Evolutionary conservation across 2,888 invertebrate species (phyloP).

Genomic region (Sphaerophoria rueppellii): DNA sequence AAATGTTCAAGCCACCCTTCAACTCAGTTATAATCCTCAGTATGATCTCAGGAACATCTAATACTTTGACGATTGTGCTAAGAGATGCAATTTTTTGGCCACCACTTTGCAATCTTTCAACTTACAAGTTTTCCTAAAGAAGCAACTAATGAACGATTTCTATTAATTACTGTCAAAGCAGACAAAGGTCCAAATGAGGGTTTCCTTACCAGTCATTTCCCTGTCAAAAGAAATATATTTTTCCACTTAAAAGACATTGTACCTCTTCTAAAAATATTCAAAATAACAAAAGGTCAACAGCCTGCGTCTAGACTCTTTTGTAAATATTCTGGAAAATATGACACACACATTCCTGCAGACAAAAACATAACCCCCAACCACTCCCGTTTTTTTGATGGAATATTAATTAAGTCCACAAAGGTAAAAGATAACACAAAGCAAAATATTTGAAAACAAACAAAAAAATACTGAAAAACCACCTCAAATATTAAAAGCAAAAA

Average conservation of each 20-base stretch:
- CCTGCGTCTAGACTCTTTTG: conserved; percentile 19
- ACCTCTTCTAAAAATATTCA: too few species aligned
- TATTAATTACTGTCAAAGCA: too few species aligned
- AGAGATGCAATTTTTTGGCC: too few species aligned
- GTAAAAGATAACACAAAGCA: conserved; percentile 29
- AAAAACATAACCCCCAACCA: conserved; percentile 1
- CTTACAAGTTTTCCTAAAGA: too few species aligned
- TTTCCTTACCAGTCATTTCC: too few species aligned
- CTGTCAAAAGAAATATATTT: not conserved
- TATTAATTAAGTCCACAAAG: conserved; percentile 48
- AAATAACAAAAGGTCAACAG: conserved; percentile 9
- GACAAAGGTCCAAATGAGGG: too few species aligned
- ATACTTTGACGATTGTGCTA: too few species aligned
- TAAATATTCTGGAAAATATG: conserved; percentile 10
- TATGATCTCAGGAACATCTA: too few species aligned
- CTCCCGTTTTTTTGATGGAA: conserved; percentile 31
- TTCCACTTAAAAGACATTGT: not conserved
- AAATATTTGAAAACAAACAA: conserved; percentile 25
- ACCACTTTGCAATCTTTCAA: too few species aligned
- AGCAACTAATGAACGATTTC: too few species aligned
- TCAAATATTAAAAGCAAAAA: conserved; percentile 61
- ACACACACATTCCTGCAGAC: not conserved
- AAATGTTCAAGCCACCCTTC: too few species aligned
- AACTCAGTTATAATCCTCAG: too few species aligned
- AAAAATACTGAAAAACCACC: conserved; percentile 46